These are phyloP conservation scores for Trididemnum miniatum DNA, from an alignment of 23 tunicate species.

Conservation along the genomic window DNA sequence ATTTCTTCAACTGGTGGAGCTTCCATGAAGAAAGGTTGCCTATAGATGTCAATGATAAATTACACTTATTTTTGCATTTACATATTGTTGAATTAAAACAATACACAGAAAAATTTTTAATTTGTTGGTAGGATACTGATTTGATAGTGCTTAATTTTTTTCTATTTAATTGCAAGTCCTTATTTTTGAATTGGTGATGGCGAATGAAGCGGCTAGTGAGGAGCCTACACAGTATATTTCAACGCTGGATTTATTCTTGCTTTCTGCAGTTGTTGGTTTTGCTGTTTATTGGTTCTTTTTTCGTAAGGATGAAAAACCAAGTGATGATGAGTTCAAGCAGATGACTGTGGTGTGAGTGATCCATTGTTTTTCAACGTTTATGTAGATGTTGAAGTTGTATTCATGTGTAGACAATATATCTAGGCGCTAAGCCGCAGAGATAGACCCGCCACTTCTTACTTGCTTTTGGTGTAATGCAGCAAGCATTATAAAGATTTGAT, in stretches of 20 bases:
- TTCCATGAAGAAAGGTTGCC: too few species aligned
- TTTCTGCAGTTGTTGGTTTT: constrained; percentile 70
- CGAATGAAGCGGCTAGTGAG: constrained; percentile 24
- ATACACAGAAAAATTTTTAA: neutral
- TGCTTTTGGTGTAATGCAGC: too few species aligned
- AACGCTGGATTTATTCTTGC: constrained; percentile 73
- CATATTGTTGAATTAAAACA: neutral
- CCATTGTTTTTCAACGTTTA: too few species aligned
- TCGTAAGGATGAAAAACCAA: constrained; percentile 68
- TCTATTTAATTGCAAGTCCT: neutral
- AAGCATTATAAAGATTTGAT: too few species aligned
- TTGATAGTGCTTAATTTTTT: neutral
- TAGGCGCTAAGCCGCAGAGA: too few species aligned
- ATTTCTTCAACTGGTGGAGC: too few species aligned
- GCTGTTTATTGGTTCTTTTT: constrained; percentile 83
- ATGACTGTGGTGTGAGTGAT: constrained; percentile 76
- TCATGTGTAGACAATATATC: too few species aligned
- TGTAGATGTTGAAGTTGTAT: too few species aligned
- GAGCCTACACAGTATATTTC: constrained; percentile 58
- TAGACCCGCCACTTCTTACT: too few species aligned
- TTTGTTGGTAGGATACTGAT: too few species aligned
- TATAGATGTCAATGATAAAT: too few species aligned
- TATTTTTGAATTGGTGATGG: neutral
- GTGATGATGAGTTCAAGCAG: constrained; percentile 75
- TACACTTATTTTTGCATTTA: too few species aligned